These are phyloP conservation scores for Idaea dimidiata DNA, from an alignment of 2,888 invertebrate species.

Conservation along the genomic window DNA sequence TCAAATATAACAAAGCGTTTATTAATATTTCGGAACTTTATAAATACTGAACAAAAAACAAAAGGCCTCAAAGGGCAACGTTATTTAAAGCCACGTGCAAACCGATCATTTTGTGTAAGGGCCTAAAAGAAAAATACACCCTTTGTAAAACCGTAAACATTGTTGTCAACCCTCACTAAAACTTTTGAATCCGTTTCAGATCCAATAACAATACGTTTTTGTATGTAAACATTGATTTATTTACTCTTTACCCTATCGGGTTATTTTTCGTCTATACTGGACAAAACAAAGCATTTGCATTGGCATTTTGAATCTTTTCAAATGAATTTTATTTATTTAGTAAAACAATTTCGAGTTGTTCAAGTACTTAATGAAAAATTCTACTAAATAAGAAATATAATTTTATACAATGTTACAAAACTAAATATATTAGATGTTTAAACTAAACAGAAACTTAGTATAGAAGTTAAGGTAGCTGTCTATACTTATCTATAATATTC, in stretches of 20 bases:
- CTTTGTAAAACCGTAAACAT: not conserved
- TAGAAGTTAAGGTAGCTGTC: too few species aligned
- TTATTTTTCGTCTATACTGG: not conserved
- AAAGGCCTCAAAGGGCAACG: not conserved
- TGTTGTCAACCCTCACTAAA: not conserved
- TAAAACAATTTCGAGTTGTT: too few species aligned
- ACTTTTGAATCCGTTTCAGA: not conserved
- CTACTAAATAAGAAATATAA: too few species aligned
- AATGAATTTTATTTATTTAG: too few species aligned
- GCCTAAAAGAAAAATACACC: not conserved
- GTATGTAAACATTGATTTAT: not conserved
- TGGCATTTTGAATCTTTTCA: too few species aligned
- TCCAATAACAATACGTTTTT: not conserved
- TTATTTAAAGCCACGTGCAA: not conserved
- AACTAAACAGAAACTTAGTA: too few species aligned
- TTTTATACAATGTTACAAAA: too few species aligned
- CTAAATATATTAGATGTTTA: too few species aligned
- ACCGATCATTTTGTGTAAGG: not conserved
- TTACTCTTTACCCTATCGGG: not conserved
- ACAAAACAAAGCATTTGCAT: not conserved
- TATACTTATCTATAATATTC: too few species aligned
- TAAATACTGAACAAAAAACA: not conserved
- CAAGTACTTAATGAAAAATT: too few species aligned
- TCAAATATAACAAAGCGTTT: not conserved
- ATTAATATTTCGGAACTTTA: not conserved